A percentile compares a stretch with the other conserved stretches of the same genome.
Evolutionary conservation across 2,797 vertebrate species (phyloP).

Genomic region (Chloroceryle inda): DNA sequence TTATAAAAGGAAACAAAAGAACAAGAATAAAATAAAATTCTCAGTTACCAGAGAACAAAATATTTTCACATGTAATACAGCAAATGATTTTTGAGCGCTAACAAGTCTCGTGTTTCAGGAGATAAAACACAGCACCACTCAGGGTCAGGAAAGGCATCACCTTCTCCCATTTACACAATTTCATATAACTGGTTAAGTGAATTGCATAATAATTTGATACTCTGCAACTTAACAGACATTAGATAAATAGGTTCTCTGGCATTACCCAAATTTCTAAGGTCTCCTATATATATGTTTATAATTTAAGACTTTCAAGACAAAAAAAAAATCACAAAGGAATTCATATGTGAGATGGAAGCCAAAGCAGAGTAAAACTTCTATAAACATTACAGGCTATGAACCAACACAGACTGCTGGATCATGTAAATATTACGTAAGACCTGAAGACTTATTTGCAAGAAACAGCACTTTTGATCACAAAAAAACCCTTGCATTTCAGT

Average conservation of each 20-base stretch:
- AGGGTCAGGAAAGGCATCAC: background rate
- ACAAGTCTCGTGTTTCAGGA: background rate
- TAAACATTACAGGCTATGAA: background rate
- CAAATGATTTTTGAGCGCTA: background rate
- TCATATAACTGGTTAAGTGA: background rate
- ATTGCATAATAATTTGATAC: background rate
- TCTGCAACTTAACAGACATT: background rate
- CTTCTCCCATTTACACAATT: background rate
- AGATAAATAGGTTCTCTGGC: background rate
- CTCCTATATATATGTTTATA: background rate
- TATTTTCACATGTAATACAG: background rate
- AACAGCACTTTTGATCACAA: background rate
- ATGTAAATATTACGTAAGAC: background rate
- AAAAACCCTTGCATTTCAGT: background rate
- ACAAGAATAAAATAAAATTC: constrained; percentile 21
- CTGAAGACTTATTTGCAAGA: background rate
- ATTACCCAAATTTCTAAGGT: background rate
- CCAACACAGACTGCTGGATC: background rate
- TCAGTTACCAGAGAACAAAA: background rate
- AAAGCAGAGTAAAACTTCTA: background rate
- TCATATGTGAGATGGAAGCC: background rate
- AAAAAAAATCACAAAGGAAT: background rate
- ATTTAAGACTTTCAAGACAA: background rate
- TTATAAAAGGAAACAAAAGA: constrained; percentile 64
- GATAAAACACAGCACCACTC: background rate